Conservation (phyloP, 2,113 vertebrate genomes). For the Haemorhous mexicanus region DNA sequence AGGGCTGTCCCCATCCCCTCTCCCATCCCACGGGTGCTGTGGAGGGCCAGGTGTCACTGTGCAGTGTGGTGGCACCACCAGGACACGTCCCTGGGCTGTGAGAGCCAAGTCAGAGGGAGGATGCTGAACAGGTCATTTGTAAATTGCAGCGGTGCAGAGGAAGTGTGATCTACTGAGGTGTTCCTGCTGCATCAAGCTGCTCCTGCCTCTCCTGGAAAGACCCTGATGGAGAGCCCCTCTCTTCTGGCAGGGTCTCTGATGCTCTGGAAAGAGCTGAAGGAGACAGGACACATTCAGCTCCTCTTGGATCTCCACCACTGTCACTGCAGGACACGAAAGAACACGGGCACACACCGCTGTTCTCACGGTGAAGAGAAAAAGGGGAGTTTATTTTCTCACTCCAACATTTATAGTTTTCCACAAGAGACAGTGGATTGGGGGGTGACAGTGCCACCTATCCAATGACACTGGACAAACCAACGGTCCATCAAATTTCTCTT, state of each 20-base stretch:
- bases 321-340: too few relatives aligned
- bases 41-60: not conserved
- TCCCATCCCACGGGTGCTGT: not conserved
- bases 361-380: too few relatives aligned
- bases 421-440: too few relatives aligned
- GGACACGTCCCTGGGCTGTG: not conserved
- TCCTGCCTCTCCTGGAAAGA: not conserved
- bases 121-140: rapidly evolving
- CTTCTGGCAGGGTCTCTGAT: not conserved
- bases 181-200: not conserved
- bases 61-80: rapidly evolving
- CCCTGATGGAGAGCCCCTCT: not conserved
- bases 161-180: rapidly evolving
- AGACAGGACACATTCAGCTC: rapidly evolving
- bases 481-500: too few relatives aligned
- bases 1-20: not conserved
- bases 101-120: not conserved
- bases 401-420: too few relatives aligned
- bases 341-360: too few relatives aligned
- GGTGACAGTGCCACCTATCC: too few relatives aligned
- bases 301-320: not conserved
- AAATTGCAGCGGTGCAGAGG: rapidly evolving
- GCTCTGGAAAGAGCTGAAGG: not conserved
- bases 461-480: too few relatives aligned
- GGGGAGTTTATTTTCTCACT: too few relatives aligned